Conservation (phyloP, 2,797 vertebrate genomes). For the Synanceia verrucosa region DNA sequence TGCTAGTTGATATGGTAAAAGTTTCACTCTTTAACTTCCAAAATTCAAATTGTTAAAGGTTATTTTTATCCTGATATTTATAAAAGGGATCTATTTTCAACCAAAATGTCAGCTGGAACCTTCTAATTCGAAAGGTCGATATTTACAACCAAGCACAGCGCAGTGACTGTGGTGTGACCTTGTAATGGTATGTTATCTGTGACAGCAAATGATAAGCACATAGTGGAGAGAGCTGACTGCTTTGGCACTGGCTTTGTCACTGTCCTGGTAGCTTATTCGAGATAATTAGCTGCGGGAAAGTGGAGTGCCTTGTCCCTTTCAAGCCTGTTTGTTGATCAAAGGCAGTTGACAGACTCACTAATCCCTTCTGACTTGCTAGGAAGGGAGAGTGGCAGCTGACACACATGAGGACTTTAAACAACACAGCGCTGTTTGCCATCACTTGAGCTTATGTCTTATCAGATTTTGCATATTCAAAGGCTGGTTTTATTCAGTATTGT, state of each 20-base stretch:
- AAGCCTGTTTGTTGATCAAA: conserved; percentile 74
- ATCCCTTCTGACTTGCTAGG: conserved; percentile 40
- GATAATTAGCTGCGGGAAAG: conserved; percentile 63
- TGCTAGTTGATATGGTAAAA: background rate
- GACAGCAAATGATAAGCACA: conserved; percentile 39
- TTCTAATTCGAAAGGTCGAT: conserved; percentile 22
- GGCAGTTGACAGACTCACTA: conserved; percentile 53
- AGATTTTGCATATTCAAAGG: conserved; percentile 2
- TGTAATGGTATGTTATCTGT: conserved; percentile 43
- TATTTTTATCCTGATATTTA: background rate
- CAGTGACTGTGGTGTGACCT: conserved; percentile 28
- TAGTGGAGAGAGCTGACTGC: conserved; percentile 29
- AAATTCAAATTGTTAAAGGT: background rate
- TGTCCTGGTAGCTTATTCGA: conserved; percentile 56
- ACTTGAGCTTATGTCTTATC: conserved; percentile 12
- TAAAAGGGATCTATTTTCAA: background rate
- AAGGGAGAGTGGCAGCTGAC: conserved; percentile 57
- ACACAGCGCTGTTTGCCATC: conserved; percentile 13
- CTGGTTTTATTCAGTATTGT: background rate
- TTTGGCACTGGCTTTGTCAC: conserved; percentile 40
- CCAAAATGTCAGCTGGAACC: conserved; percentile 1
- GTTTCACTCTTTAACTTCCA: background rate
- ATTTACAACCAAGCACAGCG: conserved; percentile 11
- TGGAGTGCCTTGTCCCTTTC: conserved; percentile 55
- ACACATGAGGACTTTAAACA: conserved; percentile 39